phyloP scores from a whole-genome alignment of 2,888 invertebrate genomes.

The Trachelus troglodyta region DNA sequence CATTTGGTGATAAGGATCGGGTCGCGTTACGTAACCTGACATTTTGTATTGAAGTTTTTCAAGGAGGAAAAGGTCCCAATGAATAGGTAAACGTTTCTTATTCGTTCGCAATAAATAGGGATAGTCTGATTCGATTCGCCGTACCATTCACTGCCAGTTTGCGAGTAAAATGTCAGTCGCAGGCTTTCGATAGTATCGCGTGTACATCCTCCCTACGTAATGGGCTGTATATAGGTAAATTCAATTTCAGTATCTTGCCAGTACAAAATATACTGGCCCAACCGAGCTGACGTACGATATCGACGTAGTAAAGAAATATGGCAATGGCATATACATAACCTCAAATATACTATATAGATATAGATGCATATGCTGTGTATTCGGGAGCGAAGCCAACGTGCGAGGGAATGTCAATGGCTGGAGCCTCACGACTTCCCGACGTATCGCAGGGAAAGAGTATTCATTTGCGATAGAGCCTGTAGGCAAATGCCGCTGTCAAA shows the following conservation, averaged over 20 bases:
- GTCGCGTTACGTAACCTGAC: neutral
- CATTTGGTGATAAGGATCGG: neutral
- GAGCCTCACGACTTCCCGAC: neutral
- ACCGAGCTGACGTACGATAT: neutral
- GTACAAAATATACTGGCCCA: neutral
- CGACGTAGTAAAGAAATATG: neutral
- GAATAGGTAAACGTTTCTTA: neutral
- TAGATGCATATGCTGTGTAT: neutral
- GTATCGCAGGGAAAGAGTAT: slow-evolving; percentile 9
- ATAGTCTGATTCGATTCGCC: neutral
- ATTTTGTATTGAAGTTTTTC: neutral
- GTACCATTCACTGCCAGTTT: neutral
- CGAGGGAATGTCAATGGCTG: neutral
- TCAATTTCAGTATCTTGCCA: slow-evolving; percentile 4
- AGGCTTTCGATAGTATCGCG: neutral
- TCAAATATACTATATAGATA: neutral
- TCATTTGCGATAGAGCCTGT: slow-evolving; percentile 37
- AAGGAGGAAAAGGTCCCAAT: neutral
- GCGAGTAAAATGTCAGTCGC: neutral
- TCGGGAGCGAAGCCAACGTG: too few relatives aligned
- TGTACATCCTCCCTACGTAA: slow-evolving; percentile 1
- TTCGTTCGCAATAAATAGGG: neutral
- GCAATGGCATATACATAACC: neutral
- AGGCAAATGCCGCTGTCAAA: slow-evolving; percentile 32
- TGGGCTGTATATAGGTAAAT: slow-evolving; percentile 4